Evolutionary conservation across 2,113 vertebrate species (phyloP).

Genomic region (Hyaena hyaena): DNA sequence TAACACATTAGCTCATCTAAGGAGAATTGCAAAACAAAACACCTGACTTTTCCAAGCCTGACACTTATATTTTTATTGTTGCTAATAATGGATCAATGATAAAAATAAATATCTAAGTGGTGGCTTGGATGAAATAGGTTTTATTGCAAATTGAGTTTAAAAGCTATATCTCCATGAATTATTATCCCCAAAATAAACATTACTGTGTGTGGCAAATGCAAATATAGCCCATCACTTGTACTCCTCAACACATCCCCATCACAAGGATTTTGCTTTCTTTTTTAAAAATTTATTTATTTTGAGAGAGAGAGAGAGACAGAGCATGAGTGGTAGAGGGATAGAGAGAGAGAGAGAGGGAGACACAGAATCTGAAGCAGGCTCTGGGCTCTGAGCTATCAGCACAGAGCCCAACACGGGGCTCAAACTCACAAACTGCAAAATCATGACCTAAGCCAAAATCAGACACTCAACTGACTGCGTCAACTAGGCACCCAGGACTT

Average conservation of each 20-base stretch:
- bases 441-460: too few relatives aligned
- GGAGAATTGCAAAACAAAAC: neutral
- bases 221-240: neutral
- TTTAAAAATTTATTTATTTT: too few relatives aligned
- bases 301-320: too few relatives aligned
- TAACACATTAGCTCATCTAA: neutral
- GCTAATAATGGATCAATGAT: neutral
- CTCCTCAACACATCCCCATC: rapidly evolving
- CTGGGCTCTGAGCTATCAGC: too few relatives aligned
- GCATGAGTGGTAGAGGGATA: too few relatives aligned
- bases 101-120: neutral
- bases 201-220: neutral
- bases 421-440: too few relatives aligned
- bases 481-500: neutral
- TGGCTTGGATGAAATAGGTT: neutral
- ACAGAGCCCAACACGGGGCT: too few relatives aligned
- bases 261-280: neutral
- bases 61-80: neutral
- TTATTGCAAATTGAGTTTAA: neutral
- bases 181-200: neutral
- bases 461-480: too few relatives aligned
- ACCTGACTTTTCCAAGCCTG: neutral
- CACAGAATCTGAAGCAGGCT: too few relatives aligned
- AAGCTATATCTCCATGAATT: neutral
- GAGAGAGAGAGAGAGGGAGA: too few relatives aligned